Base-by-base conservation (phyloP, 2,888 invertebrate species). In the Campopleginae sp. region DNA sequence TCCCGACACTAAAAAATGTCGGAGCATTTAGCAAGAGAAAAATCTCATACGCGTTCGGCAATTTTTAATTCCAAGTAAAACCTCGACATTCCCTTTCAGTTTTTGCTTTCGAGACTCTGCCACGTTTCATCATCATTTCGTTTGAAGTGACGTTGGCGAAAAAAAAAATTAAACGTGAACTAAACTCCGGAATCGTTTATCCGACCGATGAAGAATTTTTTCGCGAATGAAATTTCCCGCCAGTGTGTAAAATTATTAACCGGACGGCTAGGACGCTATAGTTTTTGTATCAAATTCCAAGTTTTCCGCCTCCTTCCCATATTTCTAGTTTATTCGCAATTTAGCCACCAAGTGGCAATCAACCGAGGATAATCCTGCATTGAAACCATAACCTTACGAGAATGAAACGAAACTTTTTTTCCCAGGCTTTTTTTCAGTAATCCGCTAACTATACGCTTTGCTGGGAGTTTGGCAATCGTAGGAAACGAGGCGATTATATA, bases 291-390 rank as follows among this genome's bases (percentile, higher is more conserved):
- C 44, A 31, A 46, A 70, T 42, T 46, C 7, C 6, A 17, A n/a
- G 7, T 17, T 5, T 42, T 72, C 14, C 38, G 23, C 23, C 14
- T 14, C 58, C 27, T 58, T 14, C 38, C 12, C 72, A 42, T 51
- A 54, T 38, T 72, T 27, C 58, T 23, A 23, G 54, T 72, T 72
- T 72, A 72, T 72, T 19, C 72, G 72, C 42, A 54, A 72, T 54
- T 54, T 19, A 19, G 58, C 27, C 23, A n/a, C 38, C 42, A 38
- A 74, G 61, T 74, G 58, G 61, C 74, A 58, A 61, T 58, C 51
- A 74, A 7, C 17, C 61, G 61, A 31, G 54, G 54, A 72, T 72
- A 72, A 74, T 61, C 74, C 44, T 33, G 14, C 44, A 74, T 74
- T 58, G 27, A 51, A 54, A 51, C 19, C 48, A 71, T 71, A 71